A percentile compares a stretch with the other conserved stretches of the same genome.
These are phyloP conservation scores for Microtus pennsylvanicus DNA, from an alignment of 2,113 vertebrate genomes.

Conservation along the genomic window DNA sequence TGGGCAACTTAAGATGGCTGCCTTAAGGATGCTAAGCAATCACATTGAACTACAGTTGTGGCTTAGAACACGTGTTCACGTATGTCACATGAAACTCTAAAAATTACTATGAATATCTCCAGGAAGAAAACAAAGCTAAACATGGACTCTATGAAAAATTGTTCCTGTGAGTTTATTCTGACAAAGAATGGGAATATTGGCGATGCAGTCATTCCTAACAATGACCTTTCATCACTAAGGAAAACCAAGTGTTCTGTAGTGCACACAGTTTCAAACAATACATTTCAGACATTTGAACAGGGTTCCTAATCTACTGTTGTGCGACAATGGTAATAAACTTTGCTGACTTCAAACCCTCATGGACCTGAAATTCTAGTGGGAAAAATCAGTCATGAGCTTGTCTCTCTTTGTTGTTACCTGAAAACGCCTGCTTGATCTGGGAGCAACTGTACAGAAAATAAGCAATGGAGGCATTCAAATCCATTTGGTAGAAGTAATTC, in stretches of 20 bases:
- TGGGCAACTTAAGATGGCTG: neutral
- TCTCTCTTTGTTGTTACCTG: neutral
- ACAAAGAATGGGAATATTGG: neutral
- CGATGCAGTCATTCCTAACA: neutral
- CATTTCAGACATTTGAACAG: neutral
- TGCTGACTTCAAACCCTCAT: neutral
- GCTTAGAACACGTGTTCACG: constrained; percentile 31
- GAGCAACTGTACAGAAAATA: neutral
- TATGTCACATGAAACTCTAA: constrained; percentile 55
- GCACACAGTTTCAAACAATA: constrained; percentile 6
- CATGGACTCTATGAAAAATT: neutral
- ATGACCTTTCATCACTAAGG: neutral
- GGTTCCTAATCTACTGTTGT: neutral
- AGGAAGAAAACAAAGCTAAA: constrained; percentile 64
- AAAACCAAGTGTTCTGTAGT: neutral
- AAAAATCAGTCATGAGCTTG: neutral
- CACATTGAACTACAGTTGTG: neutral
- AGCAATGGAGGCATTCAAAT: neutral
- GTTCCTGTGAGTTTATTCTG: constrained; percentile 30
- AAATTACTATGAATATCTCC: constrained; percentile 25
- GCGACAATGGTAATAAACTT: neutral
- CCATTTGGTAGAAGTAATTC: neutral
- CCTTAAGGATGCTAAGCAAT: neutral
- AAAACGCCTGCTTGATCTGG: neutral
- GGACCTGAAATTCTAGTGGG: neutral